phyloP scores from a whole-genome alignment of 2,113 vertebrate genomes.

The Grantiella picta region DNA sequence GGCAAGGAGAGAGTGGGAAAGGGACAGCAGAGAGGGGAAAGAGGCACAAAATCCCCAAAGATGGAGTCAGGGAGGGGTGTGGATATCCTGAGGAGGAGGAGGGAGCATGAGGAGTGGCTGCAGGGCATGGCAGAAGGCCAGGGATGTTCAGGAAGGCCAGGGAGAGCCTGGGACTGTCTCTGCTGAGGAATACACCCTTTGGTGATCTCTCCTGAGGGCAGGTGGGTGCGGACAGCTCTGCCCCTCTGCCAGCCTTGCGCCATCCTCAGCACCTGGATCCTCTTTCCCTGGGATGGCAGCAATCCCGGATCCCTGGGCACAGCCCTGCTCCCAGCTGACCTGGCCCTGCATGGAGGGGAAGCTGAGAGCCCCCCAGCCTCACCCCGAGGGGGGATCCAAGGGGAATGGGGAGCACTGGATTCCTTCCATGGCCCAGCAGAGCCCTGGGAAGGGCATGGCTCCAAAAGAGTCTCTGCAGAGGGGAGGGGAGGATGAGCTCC shows the following conservation, averaged over 20 bases:
- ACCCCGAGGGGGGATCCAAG: rapidly evolving
- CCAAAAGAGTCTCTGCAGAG: not conserved
- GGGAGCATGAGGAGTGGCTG: not conserved
- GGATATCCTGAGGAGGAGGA: not conserved
- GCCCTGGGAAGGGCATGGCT: not conserved
- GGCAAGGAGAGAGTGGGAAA: not conserved
- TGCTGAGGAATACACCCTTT: not conserved
- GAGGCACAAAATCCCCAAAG: not conserved
- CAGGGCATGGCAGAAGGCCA: not conserved
- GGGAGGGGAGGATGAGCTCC: rapidly evolving
- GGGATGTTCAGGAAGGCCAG: not conserved
- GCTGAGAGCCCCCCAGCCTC: not conserved
- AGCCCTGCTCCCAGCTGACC: not conserved
- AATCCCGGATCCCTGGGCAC: not conserved
- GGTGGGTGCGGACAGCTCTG: not conserved
- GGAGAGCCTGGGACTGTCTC: not conserved
- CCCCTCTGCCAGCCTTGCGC: not conserved
- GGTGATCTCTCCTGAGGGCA: not conserved
- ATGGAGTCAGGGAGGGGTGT: not conserved
- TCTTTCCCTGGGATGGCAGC: not conserved
- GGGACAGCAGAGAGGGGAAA: not conserved
- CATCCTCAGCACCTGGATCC: not conserved
- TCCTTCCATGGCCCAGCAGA: not conserved
- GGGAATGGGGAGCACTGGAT: rapidly evolving
- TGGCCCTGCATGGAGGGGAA: not conserved